These are phyloP conservation scores for Bombyx mori DNA, from an alignment of 1,140 invertebrate species.

Conservation along the genomic window ASM3026992v2 NC_085125.1:3391001-3391500, in stretches of 20 bases:
- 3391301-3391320: constrained; percentile 32
- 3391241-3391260: constrained; percentile 49
- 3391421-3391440: neutral
- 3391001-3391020: too few species aligned
- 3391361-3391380: constrained; percentile 21
- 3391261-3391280: constrained; percentile 36
- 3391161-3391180: constrained; percentile 50
- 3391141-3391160: constrained; percentile 41
- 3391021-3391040: too few species aligned
- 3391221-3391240: constrained; percentile 30
- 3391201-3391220: constrained; percentile 29
- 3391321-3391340: constrained; percentile 48
- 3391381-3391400: constrained; percentile 6
- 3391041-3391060: too few species aligned
- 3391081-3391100: too few species aligned
- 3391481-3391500: neutral
- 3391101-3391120: too few species aligned
- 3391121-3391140: too few species aligned
- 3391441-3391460: constrained; percentile 5
- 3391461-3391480: constrained; percentile 35
- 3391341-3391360: constrained; percentile 56
- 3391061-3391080: too few species aligned
- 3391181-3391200: constrained; percentile 28
- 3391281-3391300: constrained; percentile 41
- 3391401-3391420: constrained; percentile 1